phyloP scores from a whole-genome alignment of 2,113 vertebrate species.

The Alexandromys fortis region DNA sequence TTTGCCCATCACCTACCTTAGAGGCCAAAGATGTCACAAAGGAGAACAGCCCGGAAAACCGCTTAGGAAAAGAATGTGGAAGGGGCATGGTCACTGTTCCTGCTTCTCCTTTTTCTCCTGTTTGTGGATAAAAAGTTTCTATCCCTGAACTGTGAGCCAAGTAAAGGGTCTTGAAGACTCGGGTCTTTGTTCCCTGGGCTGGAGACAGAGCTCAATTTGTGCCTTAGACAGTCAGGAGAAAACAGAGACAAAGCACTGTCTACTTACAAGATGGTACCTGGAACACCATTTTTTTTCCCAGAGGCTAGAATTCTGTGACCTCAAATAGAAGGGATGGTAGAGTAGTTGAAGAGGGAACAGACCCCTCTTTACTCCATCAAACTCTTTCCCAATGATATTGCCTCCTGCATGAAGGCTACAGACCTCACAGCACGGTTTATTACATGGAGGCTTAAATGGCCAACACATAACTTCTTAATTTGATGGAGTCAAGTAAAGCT shows the following conservation, averaged over 20 bases:
- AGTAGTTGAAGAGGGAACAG: background rate
- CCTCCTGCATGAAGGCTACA: background rate
- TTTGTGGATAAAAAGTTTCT: background rate
- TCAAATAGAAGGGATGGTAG: background rate
- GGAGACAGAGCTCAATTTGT: background rate
- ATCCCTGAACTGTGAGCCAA: background rate
- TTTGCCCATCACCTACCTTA: background rate
- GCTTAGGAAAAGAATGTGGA: background rate
- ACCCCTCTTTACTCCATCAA: background rate
- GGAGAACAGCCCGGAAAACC: background rate
- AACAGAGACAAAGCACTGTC: background rate
- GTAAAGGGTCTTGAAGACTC: background rate
- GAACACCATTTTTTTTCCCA: background rate
- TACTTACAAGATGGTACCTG: background rate
- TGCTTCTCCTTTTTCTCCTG: background rate
- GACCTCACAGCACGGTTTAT: background rate
- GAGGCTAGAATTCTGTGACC: background rate
- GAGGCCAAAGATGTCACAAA: too few relatives aligned
- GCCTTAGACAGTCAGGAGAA: background rate
- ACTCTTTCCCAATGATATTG: background rate
- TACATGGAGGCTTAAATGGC: background rate
- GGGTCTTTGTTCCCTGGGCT: background rate
- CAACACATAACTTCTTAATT: background rate
- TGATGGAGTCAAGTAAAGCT: background rate
- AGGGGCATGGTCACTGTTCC: background rate